A percentile compares a stretch with the other conserved stretches of the same genome.
These are phyloP conservation scores for Magallana gigas DNA, from an alignment of 1,140 invertebrate genomes.

Conservation along the genomic window DNA sequence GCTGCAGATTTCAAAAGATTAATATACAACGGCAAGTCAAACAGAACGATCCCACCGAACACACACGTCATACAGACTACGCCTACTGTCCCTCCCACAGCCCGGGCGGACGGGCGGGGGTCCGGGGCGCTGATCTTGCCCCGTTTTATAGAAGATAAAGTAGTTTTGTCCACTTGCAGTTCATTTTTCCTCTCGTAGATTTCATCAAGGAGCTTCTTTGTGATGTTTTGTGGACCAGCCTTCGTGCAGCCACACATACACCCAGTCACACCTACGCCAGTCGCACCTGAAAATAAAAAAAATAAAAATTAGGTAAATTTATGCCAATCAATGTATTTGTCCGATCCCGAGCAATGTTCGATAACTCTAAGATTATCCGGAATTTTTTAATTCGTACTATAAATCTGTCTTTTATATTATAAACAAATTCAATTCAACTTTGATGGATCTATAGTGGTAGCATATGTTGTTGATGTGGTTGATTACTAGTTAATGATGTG, in stretches of 20 bases:
- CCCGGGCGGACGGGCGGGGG: slow-evolving; percentile 13
- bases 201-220: not conserved
- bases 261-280: not conserved
- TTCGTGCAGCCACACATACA: not conserved
- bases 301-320: too few species aligned
- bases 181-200: slow-evolving; percentile 15
- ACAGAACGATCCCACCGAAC: slow-evolving; percentile 12
- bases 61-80: not conserved
- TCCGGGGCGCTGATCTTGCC: slow-evolving; percentile 17
- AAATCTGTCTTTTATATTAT: too few species aligned
- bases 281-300: not conserved
- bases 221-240: not conserved
- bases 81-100: slow-evolving; percentile 8
- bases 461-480: not conserved
- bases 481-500: not conserved
- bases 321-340: too few species aligned
- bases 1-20: not conserved
- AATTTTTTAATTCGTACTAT: too few species aligned
- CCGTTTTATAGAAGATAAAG: slow-evolving; percentile 29
- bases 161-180: slow-evolving; percentile 30
- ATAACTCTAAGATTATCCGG: too few species aligned
- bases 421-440: too few species aligned
- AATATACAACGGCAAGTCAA: not conserved
- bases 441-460: not conserved
- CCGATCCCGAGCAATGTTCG: too few species aligned